phyloP scores from a whole-genome alignment of 2,797 vertebrate species.

The Enteromius viviparus region DNA sequence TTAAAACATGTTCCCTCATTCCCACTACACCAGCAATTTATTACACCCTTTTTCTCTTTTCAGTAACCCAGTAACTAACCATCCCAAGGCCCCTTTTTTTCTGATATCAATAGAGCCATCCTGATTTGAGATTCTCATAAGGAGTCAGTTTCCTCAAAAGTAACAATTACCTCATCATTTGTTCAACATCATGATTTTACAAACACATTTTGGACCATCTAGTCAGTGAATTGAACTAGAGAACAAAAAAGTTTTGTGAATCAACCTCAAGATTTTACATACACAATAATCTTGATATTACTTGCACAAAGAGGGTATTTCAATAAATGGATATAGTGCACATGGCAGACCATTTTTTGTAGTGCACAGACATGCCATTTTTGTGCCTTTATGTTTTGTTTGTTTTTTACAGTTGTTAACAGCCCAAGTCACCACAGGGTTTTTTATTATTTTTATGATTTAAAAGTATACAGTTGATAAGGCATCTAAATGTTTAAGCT shows the following conservation, averaged over 20 bases:
- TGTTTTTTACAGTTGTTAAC: neutral
- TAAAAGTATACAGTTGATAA: neutral
- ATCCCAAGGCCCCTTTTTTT: neutral
- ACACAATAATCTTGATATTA: neutral
- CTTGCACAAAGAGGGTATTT: neutral
- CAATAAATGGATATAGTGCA: neutral
- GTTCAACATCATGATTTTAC: neutral
- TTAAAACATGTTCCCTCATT: constrained; percentile 55
- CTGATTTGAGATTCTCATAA: neutral
- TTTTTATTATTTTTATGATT: neutral
- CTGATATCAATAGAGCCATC: constrained; percentile 17
- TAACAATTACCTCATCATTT: neutral
- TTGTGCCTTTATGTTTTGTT: neutral
- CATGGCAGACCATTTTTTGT: neutral
- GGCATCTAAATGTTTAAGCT: neutral
- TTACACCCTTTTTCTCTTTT: constrained; percentile 29
- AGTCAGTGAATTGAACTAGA: neutral
- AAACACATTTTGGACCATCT: neutral
- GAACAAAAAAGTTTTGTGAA: too few species aligned
- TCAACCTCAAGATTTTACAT: neutral
- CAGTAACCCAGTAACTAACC: constrained; percentile 12
- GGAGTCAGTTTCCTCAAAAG: neutral
- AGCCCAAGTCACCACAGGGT: neutral
- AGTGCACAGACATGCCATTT: neutral
- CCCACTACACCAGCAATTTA: constrained; percentile 39